Evolutionary conservation across 1,140 invertebrate genomes (phyloP).

Genomic region (Fopius arisanus): DNA sequence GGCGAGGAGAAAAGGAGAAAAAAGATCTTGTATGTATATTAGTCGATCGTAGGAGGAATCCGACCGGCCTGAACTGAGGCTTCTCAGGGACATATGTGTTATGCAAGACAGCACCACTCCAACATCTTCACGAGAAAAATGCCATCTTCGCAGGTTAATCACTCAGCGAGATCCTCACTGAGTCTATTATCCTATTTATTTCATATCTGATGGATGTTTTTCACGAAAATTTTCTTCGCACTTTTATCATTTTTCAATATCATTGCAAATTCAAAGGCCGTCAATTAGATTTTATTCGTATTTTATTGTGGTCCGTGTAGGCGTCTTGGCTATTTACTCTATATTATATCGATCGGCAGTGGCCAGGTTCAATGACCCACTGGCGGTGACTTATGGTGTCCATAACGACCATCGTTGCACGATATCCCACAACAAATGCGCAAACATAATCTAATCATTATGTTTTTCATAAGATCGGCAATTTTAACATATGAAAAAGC

Average conservation of each 20-base stretch:
- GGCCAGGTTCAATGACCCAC: constrained; percentile 4
- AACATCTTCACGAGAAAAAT: constrained; percentile 33
- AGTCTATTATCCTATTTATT: no score
- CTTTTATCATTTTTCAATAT: no score
- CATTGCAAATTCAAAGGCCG: no score
- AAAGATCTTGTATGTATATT: constrained; percentile 29
- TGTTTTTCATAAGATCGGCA: no score
- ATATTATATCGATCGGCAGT: constrained; percentile 18
- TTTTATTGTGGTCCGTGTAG: no score
- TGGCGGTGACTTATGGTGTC: neutral
- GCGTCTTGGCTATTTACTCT: neutral
- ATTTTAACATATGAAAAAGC: no score
- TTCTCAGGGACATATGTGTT: constrained; percentile 54
- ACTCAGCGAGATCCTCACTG: no score
- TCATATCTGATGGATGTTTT: no score
- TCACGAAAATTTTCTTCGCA: no score
- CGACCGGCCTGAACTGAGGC: constrained; percentile 45
- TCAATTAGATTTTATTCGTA: no score
- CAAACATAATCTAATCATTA: neutral
- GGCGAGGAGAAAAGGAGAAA: no score
- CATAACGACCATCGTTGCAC: neutral
- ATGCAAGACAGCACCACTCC: constrained; percentile 44
- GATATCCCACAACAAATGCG: neutral
- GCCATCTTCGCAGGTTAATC: neutral
- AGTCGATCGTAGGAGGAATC: constrained; percentile 49